These are phyloP conservation scores for Semaprochilodus insignis DNA, from an alignment of 2,797 vertebrate species.

Conservation along the genomic window DNA sequence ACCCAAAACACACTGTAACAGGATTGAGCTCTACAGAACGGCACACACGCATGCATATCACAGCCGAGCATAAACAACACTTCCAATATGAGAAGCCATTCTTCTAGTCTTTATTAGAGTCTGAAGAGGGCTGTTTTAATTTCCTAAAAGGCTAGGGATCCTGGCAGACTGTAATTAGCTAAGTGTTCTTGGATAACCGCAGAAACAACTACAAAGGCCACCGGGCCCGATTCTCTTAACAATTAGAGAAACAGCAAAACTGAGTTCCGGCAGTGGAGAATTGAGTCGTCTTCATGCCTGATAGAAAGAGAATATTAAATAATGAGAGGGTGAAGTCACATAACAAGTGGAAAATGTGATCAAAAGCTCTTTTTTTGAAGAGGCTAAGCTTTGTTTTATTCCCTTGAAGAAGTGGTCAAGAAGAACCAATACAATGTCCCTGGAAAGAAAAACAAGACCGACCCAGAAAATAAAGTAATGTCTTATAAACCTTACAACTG, in stretches of 20 bases:
- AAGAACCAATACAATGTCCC: neutral
- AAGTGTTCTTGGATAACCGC: slow-evolving; percentile 65
- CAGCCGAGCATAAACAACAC: slow-evolving; percentile 63
- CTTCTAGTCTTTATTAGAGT: slow-evolving; percentile 49
- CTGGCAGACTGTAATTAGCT: slow-evolving; percentile 66
- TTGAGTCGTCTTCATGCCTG: neutral
- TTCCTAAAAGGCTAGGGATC: slow-evolving; percentile 62
- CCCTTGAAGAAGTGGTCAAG: slow-evolving; percentile 9
- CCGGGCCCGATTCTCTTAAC: slow-evolving; percentile 33
- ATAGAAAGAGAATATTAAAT: slow-evolving; percentile 21
- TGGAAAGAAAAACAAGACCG: neutral
- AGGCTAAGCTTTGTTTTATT: neutral
- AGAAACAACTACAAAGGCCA: slow-evolving; percentile 48
- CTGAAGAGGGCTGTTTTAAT: slow-evolving; percentile 60
- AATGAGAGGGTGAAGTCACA: neutral
- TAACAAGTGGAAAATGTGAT: slow-evolving; percentile 3
- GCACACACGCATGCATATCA: slow-evolving; percentile 46
- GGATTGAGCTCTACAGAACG: neutral
- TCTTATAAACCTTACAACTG: neutral
- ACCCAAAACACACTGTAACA: neutral
- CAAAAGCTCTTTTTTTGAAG: neutral
- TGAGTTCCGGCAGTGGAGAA: slow-evolving; percentile 1
- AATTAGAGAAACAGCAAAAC: slow-evolving; percentile 30
- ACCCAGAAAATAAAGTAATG: slow-evolving; percentile 5
- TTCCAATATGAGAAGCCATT: slow-evolving; percentile 62